Conservation (phyloP, 2,113 vertebrate genomes). For the Aleadryas rufinucha region DNA sequence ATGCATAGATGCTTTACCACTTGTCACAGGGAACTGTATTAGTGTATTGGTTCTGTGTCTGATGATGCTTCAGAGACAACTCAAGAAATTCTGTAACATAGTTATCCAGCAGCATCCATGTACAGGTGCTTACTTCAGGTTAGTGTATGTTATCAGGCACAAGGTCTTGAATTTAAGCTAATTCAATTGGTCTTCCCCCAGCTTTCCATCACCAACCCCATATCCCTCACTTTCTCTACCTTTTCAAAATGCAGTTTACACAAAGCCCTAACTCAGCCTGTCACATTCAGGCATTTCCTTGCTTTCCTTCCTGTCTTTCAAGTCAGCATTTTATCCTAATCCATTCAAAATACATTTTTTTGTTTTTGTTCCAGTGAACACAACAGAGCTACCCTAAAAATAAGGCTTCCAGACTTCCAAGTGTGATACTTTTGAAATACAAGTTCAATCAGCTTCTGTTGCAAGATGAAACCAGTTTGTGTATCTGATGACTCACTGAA, state of each 20-base stretch:
- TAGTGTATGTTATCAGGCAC: not conserved
- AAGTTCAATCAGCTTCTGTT: not conserved
- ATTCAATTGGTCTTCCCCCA: not conserved
- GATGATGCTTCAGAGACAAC: not conserved
- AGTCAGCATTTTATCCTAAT: not conserved
- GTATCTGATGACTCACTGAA: not conserved
- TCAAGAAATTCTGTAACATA: not conserved
- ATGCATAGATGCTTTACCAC: not conserved
- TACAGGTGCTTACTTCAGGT: not conserved
- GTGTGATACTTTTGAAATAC: not conserved
- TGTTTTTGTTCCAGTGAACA: not conserved
- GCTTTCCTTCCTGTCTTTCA: not conserved
- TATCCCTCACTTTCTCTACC: not conserved
- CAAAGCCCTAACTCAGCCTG: not conserved
- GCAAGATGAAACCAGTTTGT: not conserved
- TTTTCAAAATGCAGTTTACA: not conserved
- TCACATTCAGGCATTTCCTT: not conserved
- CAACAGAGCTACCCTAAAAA: not conserved
- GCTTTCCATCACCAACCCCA: not conserved
- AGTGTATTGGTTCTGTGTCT: not conserved
- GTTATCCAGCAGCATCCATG: fast-evolving
- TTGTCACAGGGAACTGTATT: not conserved
- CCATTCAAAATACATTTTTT: not conserved
- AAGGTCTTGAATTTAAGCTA: not conserved
- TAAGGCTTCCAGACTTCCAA: not conserved